Percentiles rank a stretch among this genome's conserved stretches.
These are phyloP conservation scores for Thermophis baileyi DNA, from an alignment of 2,113 vertebrate genomes.

Conservation along the genomic window DNA sequence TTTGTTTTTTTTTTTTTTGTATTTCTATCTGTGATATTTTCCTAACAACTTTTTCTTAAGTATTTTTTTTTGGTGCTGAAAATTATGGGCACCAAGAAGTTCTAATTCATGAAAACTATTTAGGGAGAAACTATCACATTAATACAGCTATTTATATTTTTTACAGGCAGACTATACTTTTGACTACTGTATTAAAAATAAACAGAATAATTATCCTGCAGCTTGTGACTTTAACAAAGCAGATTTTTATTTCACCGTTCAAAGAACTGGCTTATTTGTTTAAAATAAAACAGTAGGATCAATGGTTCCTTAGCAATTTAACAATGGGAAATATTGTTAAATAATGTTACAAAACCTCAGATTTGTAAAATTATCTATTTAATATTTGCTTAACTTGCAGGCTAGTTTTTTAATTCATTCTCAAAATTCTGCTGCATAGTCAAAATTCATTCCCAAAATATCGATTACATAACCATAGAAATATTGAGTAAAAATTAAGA, in stretches of 20 bases:
- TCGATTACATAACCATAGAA: too few species aligned
- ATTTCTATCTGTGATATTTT: not conserved
- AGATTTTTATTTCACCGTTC: not conserved
- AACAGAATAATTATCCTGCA: not conserved
- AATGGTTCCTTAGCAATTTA: constrained; percentile 1
- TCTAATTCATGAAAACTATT: constrained; percentile 1
- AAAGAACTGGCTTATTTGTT: constrained; percentile 1
- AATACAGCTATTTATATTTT: constrained; percentile 22
- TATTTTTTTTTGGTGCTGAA: not conserved
- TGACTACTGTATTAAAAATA: not conserved
- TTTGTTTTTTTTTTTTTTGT: too few species aligned
- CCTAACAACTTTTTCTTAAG: not conserved
- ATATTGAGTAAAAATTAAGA: too few species aligned
- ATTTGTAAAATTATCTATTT: not conserved
- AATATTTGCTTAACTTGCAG: not conserved
- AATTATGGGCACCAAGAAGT: not conserved
- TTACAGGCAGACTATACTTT: not conserved
- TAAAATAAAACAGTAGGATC: not conserved
- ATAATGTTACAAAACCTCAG: not conserved
- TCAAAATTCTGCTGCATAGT: too few species aligned
- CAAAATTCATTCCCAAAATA: too few species aligned
- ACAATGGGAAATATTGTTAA: not conserved
- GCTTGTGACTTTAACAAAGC: not conserved
- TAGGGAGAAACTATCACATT: not conserved
- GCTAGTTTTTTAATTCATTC: too few species aligned